Base-by-base conservation (phyloP, 2,113 vertebrate species). In the Todiramphus chloris region DNA sequence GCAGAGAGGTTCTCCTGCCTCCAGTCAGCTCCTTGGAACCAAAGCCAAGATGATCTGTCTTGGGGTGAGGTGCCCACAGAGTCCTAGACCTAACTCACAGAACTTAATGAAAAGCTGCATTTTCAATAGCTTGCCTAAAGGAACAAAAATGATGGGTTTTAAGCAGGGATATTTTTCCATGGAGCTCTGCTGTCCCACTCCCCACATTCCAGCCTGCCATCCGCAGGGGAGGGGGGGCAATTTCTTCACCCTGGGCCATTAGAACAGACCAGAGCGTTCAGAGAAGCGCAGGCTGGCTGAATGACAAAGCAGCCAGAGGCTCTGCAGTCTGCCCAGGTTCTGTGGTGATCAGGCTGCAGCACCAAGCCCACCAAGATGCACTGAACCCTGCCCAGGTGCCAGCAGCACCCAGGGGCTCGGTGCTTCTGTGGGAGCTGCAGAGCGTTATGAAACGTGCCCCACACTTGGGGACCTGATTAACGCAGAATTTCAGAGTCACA, bases 21-120 rank as follows among this genome's bases (percentile, higher is more conserved):
- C 13, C 39, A 31, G 31, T 3, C 25, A 0, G 16, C 59, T 59
- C 18, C 2, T 11, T 0, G 11, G 50, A 55, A 11, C 7, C 2
- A 25, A 70, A 87, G 35, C 19, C 51, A 43, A 66, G 43, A 43
- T 5, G 20, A 27, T 16, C 35, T 15, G 25, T 21, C 18, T 4
- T 18, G 44, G 55, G 35, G 30, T 5, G 10, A 39, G 37, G 64
- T 4, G 1, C 13, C 41, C 58, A n/a, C 25, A 46, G 9, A 44
- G 33, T 24, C 78, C 51, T 1, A 0, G 15, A 23, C 64, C 21
- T 6, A 60, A 30, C 24, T 44, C 31, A 6, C 11, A 6, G 1
- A 25, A 41, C 8, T 7, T 5, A 35, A 2, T 28, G 25, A 43
- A 51, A 69, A 82, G 70, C 2, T 37, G 6, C 7, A 37, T 85